Evolutionary conservation across 2,888 invertebrate species (phyloP).

Genomic region (Drosophila cracens): DNA sequence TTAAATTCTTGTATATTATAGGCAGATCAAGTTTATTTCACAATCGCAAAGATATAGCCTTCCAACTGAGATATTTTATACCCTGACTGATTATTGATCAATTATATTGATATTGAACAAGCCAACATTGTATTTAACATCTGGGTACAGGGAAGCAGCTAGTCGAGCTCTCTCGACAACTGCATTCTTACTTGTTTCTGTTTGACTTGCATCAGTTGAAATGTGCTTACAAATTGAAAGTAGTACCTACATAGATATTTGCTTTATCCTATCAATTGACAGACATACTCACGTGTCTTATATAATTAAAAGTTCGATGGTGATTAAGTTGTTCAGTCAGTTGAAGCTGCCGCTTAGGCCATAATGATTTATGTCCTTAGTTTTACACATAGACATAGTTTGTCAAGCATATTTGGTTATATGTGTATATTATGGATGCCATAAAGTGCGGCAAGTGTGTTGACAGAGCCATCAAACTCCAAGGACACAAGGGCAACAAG

Average conservation of each 20-base stretch:
- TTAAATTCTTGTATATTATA: background rate
- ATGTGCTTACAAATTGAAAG: background rate
- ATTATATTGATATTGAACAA: background rate
- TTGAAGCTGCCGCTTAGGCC: background rate
- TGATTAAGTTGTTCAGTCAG: background rate
- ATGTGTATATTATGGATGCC: background rate
- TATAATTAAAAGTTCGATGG: background rate
- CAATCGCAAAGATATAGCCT: background rate
- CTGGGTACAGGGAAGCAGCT: background rate
- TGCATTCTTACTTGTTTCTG: background rate
- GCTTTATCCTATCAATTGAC: background rate
- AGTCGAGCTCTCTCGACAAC: background rate
- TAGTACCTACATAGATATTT: background rate
- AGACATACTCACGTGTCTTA: background rate
- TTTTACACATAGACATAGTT: background rate
- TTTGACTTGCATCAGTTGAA: background rate
- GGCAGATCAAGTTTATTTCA: background rate
- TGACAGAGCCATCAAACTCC: conserved; percentile 13
- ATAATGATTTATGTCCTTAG: background rate
- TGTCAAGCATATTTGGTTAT: background rate
- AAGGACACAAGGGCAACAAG: conserved; percentile 1
- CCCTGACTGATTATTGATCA: background rate
- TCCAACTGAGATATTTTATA: background rate
- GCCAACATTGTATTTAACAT: background rate
- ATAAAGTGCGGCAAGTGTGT: conserved; percentile 7